Evolutionary conservation across 1,140 invertebrate genomes (phyloP), one percentile per base, ranked within the genome.

Genomic region (Drosophila rhopaloa): DNA sequence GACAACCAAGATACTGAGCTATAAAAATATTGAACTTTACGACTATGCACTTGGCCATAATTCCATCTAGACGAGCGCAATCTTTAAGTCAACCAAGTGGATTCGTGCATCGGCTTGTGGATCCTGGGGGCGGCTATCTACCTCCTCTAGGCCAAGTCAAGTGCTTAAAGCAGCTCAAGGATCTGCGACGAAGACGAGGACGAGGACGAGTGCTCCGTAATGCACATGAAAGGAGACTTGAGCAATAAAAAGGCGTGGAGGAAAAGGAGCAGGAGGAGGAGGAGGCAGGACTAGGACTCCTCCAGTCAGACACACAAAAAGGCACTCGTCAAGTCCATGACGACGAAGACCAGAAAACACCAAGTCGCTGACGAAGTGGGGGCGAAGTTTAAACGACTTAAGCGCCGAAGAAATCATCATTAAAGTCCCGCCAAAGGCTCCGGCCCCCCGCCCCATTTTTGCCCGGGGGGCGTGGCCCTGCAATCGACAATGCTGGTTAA

Each of bases 401-500:
- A 90, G 88, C 80, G 81, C 79, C 83, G 78, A 78, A 85, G 82
- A 90, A 90, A 90, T 91, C 88, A 91, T 91, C 88, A 91, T 91
- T 91, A 91, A 84, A 90, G 83, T 88, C 76, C 80, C 74, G 86
- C 79, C 68, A 43, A 58, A 29, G 19, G 54, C 24, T 24, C 44
- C 50, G 58, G n/a, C 48, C 32, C 58, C 44, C 50, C 54, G n/a
- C n/a, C 16, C 41, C 32, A 19, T 37, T 37, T 47, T 9, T 10
- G 41, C 37, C 43, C 50, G 32, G 13, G 29, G 47, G 73, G 73
- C 73, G 73, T 54, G 62, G 55, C 76, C 61, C 61, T 88, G 80
- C 83, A 84, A 91, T 91, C 88, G 88, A 91, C 88, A 91, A 91
- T 91, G 88, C 88, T 91, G 88, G 88, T 91, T 91, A 91, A 91